Base-by-base conservation (phyloP, 2,113 vertebrate species). In the Ceuthmochares aereus region DNA sequence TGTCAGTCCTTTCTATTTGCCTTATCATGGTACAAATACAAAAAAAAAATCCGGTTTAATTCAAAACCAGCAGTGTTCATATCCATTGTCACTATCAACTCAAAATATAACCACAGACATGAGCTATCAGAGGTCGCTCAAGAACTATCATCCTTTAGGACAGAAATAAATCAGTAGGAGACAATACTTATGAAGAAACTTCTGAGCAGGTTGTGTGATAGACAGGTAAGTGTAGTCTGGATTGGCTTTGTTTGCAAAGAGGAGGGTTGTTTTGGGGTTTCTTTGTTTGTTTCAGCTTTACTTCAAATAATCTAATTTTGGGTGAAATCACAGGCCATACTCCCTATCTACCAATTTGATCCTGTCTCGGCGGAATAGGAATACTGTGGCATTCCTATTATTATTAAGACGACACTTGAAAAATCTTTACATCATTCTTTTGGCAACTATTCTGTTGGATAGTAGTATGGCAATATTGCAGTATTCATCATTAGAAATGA, bases 171-270 rank as follows among this genome's bases (percentile, higher is more conserved):
- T 22, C 29, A 43, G 30, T 14, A 73, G 26, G 14, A 69, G 9
- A 55, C 17, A 59, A 3, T 25, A n/a, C 45, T 76, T 40, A 72
- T 40, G 29, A 84, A 59, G n/a, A 40, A 93, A 51, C 14, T 43
- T 55, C 32, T 9, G 5, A 73, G 22, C 19, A 27, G 6, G 11
- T 27, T 55, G 22, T 40, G 8, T 17, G 16, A 42, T 73, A 2
- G 0, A 6, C 8, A 29, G n/a, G 21, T 55, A 62, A 45, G 32
- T 34, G 25, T 25, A 29, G 1, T 25, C 18, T 56, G 27, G 14
- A 8, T 20, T 73, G 47, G 9, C 23, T 63, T 60, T 51, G 13
- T 42, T 76, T 69, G 43, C 26, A 60, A 11, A 32, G 6, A n/a
- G 45, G 6, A 58, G 11, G 4, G 5, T 45, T 70, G 32, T 37